Evolutionary conservation across 2,888 invertebrate genomes (phyloP).

Genomic region (Chrysotoxum bicinctum): DNA sequence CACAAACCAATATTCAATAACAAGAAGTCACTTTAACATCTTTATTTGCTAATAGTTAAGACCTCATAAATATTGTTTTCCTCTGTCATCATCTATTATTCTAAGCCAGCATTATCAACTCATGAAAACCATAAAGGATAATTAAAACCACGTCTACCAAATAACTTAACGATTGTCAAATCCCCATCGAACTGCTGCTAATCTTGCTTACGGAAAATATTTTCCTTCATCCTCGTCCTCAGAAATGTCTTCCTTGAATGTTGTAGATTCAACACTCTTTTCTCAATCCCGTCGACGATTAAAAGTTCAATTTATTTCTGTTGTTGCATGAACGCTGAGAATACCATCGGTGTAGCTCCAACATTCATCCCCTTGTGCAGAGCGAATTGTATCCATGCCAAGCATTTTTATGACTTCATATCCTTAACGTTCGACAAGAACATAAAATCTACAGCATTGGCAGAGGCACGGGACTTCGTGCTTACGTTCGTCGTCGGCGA

Average conservation of each 20-base stretch:
- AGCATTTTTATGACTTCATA: constrained; percentile 73
- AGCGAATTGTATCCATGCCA: constrained; percentile 69
- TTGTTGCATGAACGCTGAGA: constrained; percentile 58
- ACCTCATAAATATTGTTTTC: constrained; percentile 1
- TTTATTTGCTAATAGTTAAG: neutral
- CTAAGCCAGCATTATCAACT: constrained; percentile 44
- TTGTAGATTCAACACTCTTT: constrained; percentile 41
- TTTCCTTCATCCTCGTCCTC: neutral
- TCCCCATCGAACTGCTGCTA: constrained; percentile 52
- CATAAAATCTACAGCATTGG: constrained; percentile 65
- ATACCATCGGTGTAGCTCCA: constrained; percentile 23
- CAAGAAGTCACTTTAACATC: neutral
- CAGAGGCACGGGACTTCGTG: constrained; percentile 21
- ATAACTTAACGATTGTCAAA: constrained; percentile 57
- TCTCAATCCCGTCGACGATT: constrained; percentile 63
- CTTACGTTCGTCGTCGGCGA: constrained; percentile 43
- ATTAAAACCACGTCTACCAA: constrained; percentile 52
- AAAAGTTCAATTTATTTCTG: constrained; percentile 72
- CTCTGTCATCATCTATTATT: constrained; percentile 6
- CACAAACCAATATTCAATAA: neutral
- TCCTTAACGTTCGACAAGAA: constrained; percentile 72
- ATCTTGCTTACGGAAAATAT: constrained; percentile 51
- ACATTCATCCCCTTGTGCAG: constrained; percentile 50
- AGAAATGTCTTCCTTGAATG: constrained; percentile 9
- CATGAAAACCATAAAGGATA: constrained; percentile 34